Evolutionary conservation across 2,888 invertebrate genomes (phyloP).

Genomic region (Calephelis perditalis): DNA sequence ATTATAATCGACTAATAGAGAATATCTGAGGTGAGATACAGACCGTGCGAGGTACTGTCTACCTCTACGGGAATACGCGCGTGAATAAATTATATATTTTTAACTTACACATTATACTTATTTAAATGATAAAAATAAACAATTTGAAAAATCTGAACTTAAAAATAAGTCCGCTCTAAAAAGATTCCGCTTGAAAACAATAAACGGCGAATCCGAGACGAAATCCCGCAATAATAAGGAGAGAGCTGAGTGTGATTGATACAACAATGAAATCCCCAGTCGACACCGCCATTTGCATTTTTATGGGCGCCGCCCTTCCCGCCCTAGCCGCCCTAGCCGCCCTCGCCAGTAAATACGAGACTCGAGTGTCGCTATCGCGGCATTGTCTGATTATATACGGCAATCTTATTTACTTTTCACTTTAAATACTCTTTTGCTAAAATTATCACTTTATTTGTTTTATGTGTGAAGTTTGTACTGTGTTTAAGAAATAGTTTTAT

Average conservation of each 20-base stretch:
- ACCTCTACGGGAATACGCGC: too few species aligned
- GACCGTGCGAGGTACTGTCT: too few species aligned
- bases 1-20: too few species aligned
- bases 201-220: conserved; percentile 47
- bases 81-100: too few species aligned
- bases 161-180: conserved; percentile 29
- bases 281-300: conserved; percentile 80
- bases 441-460: too few species aligned
- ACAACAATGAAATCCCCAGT: conserved; percentile 67
- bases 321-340: conserved; percentile 24
- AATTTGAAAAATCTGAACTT: conserved; percentile 22
- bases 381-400: conserved; percentile 14
- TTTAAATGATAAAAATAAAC: not conserved
- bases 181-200: conserved; percentile 46
- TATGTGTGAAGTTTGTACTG: too few species aligned
- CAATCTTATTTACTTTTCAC: conserved; percentile 11
- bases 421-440: conserved; percentile 3
- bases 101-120: too few species aligned
- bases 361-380: not conserved
- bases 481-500: too few species aligned
- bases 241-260: conserved; percentile 61
- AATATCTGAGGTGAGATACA: too few species aligned
- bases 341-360: conserved; percentile 16
- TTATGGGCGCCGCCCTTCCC: conserved; percentile 50
- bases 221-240: conserved; percentile 65